Evolutionary conservation across 2,113 vertebrate genomes (phyloP).

Genomic region (Oceanites oceanicus): DNA sequence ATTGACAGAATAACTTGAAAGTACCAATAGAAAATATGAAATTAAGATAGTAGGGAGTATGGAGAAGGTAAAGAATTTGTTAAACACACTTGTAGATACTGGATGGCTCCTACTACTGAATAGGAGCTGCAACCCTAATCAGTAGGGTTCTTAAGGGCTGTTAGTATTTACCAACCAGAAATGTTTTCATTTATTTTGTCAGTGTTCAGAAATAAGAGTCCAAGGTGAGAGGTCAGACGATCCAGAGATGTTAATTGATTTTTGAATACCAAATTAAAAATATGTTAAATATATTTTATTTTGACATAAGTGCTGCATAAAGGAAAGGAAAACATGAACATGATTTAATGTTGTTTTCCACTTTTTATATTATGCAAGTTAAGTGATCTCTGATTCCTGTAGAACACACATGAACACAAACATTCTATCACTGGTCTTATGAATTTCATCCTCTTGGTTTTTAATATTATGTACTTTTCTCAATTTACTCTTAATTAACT

Average conservation of each 20-base stretch:
- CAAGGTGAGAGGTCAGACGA: not conserved
- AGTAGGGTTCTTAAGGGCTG: not conserved
- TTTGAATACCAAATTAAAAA: slow-evolving; percentile 29
- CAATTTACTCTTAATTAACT: not conserved
- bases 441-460: not conserved
- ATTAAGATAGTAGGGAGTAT: slow-evolving; percentile 17
- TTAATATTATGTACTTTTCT: not conserved
- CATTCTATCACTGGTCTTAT: not conserved
- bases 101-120: not conserved
- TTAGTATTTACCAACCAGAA: not conserved
- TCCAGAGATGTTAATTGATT: not conserved
- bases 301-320: not conserved
- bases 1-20: slow-evolving; percentile 59
- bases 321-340: not conserved
- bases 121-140: not conserved
- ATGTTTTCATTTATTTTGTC: slow-evolving; percentile 20
- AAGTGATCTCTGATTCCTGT: not conserved
- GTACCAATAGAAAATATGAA: slow-evolving; percentile 46
- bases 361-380: not conserved
- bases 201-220: not conserved
- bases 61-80: slow-evolving; percentile 35
- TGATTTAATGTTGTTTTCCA: not conserved
- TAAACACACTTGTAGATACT: slow-evolving; percentile 5
- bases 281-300: slow-evolving; percentile 8
- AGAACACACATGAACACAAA: not conserved